Evolutionary conservation across 2,888 invertebrate genomes (phyloP).

Genomic region (Pimpla rufipes): DNA sequence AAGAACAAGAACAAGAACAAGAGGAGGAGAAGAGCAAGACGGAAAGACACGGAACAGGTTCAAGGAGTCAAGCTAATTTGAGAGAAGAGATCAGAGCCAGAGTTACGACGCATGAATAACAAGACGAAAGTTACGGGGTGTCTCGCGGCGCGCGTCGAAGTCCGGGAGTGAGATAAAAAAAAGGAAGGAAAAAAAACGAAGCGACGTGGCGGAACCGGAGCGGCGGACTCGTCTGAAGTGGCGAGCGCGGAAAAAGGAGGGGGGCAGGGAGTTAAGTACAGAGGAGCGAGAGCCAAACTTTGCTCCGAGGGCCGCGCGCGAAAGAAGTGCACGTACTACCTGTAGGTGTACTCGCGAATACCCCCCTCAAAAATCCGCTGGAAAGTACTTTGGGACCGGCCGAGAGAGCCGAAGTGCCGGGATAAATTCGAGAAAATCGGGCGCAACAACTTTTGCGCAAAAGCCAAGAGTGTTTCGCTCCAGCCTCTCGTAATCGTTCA

Average conservation of each 20-base stretch:
- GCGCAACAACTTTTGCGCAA: constrained; percentile 10
- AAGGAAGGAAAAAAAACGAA: neutral
- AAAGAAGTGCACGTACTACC: constrained; percentile 27
- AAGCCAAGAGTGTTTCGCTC: constrained; percentile 1
- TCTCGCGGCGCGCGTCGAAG: constrained; percentile 23
- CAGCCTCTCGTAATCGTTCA: constrained; percentile 4
- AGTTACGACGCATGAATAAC: constrained; percentile 61
- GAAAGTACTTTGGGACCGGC: constrained; percentile 16
- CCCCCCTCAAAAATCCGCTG: constrained; percentile 11
- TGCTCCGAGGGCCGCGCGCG: constrained; percentile 13
- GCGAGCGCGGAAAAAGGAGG: neutral
- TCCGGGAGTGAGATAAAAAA: constrained; percentile 1
- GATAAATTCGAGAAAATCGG: constrained; percentile 23
- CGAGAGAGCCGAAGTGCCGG: constrained; percentile 1
- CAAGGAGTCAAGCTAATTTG: constrained; percentile 57
- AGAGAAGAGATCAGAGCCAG: constrained; percentile 42
- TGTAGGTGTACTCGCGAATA: constrained; percentile 6
- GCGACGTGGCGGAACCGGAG: neutral
- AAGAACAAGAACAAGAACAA: constrained; percentile 1
- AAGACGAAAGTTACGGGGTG: constrained; percentile 55
- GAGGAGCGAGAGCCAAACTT: constrained; percentile 37
- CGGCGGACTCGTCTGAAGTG: constrained; percentile 45
- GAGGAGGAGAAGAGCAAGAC: neutral
- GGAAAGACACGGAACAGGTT: constrained; percentile 46
- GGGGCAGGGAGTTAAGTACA: constrained; percentile 35